These are phyloP conservation scores for Resseliella maxima DNA, from an alignment of 2,888 invertebrate species.

Conservation along the genomic window DNA sequence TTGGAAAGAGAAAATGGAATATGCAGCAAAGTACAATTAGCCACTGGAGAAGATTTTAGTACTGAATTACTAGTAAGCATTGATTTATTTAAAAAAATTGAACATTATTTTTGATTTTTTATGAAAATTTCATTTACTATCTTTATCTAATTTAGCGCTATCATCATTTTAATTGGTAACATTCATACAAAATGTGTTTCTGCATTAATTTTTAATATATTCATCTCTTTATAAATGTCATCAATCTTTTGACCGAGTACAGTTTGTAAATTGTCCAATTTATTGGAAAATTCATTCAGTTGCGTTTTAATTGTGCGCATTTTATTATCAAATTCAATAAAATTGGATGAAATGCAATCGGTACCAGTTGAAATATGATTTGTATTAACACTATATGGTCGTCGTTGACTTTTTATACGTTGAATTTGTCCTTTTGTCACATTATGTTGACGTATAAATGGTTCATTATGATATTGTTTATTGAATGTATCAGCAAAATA, in stretches of 20 bases:
- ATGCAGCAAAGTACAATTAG: constrained; percentile 70
- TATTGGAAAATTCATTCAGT: constrained; percentile 39
- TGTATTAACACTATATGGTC: background rate
- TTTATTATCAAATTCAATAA: constrained; percentile 53
- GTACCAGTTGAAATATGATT: background rate
- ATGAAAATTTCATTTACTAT: no score
- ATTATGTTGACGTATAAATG: constrained; percentile 51
- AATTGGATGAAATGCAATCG: background rate
- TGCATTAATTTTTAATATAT: background rate
- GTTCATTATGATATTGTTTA: background rate
- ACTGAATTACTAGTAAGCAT: constrained; percentile 78
- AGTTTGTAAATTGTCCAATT: constrained; percentile 37
- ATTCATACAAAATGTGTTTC: background rate
- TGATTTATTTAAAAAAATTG: background rate
- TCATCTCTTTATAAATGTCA: constrained; percentile 21
- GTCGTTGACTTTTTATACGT: background rate
- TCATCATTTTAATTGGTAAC: no score
- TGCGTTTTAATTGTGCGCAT: constrained; percentile 15
- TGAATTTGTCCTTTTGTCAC: background rate
- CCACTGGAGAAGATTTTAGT: constrained; percentile 73
- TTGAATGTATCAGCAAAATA: constrained; percentile 62
- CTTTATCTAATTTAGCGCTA: no score
- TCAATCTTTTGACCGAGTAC: constrained; percentile 38
- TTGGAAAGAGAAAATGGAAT: constrained; percentile 68
- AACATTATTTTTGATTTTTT: constrained; percentile 2